Evolutionary conservation across 1,140 invertebrate genomes (phyloP).

Genomic region (Drosophila tsacasi): DNA sequence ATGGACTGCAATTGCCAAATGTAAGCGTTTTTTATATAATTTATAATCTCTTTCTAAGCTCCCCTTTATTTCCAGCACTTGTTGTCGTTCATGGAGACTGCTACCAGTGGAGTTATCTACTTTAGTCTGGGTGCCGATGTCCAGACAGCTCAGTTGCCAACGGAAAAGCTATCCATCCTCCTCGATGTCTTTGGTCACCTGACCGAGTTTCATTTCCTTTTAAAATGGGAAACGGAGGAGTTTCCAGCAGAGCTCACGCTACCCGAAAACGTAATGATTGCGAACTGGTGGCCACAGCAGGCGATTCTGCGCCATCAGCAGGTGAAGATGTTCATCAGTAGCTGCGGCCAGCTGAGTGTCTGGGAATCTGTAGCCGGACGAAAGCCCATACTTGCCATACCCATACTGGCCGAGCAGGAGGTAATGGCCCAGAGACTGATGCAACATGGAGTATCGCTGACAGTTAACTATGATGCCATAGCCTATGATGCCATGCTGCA

Average conservation of each 20-base stretch:
- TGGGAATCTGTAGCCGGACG: slow-evolving; percentile 87
- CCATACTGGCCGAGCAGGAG: slow-evolving; percentile 88
- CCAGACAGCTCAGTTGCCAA: slow-evolving; percentile 86
- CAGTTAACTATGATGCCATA: slow-evolving; percentile 60
- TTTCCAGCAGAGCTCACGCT: slow-evolving; percentile 80
- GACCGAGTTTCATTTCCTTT: slow-evolving; percentile 87
- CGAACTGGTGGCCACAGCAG: slow-evolving; percentile 90
- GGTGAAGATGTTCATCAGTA: slow-evolving; percentile 88
- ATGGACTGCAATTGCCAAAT: slow-evolving; percentile 50
- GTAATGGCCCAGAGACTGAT: slow-evolving; percentile 85
- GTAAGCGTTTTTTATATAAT: slow-evolving; percentile 16
- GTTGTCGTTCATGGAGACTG: slow-evolving; percentile 86
- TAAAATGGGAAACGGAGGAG: slow-evolving; percentile 89
- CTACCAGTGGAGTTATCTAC: slow-evolving; percentile 87
- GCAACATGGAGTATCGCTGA: slow-evolving; percentile 68
- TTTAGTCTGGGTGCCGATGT: slow-evolving; percentile 89
- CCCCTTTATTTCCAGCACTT: slow-evolving; percentile 49
- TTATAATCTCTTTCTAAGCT: not conserved
- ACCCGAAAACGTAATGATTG: slow-evolving; percentile 87
- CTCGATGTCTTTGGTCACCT: slow-evolving; percentile 86
- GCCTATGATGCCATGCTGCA: slow-evolving; percentile 66
- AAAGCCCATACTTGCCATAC: slow-evolving; percentile 88
- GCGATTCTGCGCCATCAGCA: slow-evolving; percentile 88
- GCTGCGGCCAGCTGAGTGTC: slow-evolving; percentile 88
- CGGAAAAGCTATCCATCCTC: slow-evolving; percentile 86